These are phyloP conservation scores for Carduelis carduelis DNA, from an alignment of 2,797 vertebrate genomes.

Conservation along the genomic window DNA sequence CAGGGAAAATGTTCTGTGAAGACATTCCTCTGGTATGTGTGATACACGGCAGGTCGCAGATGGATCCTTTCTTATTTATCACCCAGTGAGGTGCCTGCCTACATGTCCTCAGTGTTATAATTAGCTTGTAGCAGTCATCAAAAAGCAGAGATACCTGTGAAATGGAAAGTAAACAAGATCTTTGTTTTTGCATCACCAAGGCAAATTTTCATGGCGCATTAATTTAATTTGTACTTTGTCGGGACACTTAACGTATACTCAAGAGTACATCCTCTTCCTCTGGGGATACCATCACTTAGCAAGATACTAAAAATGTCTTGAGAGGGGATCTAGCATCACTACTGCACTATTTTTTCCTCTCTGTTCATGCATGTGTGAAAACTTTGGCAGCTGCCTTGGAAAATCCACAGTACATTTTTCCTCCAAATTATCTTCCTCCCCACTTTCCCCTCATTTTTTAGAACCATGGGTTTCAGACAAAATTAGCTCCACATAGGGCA, in stretches of 20 bases:
- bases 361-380: background rate
- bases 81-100: background rate
- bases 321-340: background rate
- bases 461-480: background rate
- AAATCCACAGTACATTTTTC: background rate
- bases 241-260: background rate
- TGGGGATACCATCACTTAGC: background rate
- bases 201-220: background rate
- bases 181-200: background rate
- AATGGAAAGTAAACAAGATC: background rate
- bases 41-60: accelerated
- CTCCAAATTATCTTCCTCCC: background rate
- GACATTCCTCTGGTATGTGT: background rate
- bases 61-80: background rate
- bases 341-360: background rate
- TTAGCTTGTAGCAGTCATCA: background rate
- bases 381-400: background rate
- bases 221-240: background rate
- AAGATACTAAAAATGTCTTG: background rate
- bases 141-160: background rate
- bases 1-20: background rate
- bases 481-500: background rate
- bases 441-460: background rate
- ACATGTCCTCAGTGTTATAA: background rate
- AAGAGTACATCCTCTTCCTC: background rate